phyloP scores from a whole-genome alignment of 37 sponge, comb jelly and placozoan species.

The Ianthella basta region DNA sequence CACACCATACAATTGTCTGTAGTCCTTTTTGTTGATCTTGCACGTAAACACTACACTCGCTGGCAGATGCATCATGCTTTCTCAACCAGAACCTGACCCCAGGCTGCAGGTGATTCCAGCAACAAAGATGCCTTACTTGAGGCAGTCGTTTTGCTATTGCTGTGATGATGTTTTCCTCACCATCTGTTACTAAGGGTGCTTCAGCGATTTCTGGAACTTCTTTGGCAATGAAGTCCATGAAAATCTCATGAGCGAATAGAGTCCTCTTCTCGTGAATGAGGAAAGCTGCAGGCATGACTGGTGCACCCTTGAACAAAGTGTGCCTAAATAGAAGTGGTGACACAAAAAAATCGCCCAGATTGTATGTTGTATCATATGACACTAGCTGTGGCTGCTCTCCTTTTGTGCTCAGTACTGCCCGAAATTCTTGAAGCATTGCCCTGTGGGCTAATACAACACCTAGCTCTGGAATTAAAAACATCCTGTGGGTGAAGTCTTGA shows the following conservation, averaged over 20 bases:
- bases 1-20: neutral
- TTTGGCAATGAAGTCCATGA: slow-evolving; percentile 17
- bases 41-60: slow-evolving; percentile 48
- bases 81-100: slow-evolving; percentile 38
- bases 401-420: slow-evolving; percentile 5
- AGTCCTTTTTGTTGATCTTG: slow-evolving; percentile 8
- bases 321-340: slow-evolving; percentile 25
- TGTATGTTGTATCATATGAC: slow-evolving; percentile 23
- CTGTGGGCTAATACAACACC: slow-evolving; percentile 20
- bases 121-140: slow-evolving; percentile 20
- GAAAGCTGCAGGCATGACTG: slow-evolving; percentile 27
- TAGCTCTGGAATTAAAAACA: slow-evolving; percentile 18
- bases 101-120: slow-evolving; percentile 62
- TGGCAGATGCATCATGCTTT: slow-evolving; percentile 52
- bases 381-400: slow-evolving; percentile 3
- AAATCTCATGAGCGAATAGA: slow-evolving; percentile 17
- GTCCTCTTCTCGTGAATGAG: slow-evolving; percentile 13
- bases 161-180: slow-evolving; percentile 34
- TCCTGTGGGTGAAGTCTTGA: slow-evolving; percentile 13
- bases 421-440: slow-evolving; percentile 13
- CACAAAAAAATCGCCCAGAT: slow-evolving; percentile 12
- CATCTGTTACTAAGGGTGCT: slow-evolving; percentile 32
- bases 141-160: slow-evolving; percentile 35
- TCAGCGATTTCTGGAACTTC: slow-evolving; percentile 6
- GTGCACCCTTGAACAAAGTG: slow-evolving; percentile 22